Conservation (phyloP, 2,888 invertebrate species). For the Apantesis nais region DNA sequence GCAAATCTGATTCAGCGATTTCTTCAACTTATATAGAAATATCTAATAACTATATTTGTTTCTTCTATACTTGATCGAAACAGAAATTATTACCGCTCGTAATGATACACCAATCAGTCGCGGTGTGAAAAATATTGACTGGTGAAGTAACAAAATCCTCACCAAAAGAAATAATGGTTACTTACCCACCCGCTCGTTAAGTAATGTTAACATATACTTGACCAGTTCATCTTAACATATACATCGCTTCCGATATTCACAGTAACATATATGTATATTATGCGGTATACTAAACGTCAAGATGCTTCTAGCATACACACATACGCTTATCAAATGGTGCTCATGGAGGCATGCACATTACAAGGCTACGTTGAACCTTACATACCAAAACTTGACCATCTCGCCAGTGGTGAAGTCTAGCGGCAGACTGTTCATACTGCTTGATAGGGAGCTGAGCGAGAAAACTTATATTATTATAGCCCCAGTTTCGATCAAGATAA, state of each 20-base stretch:
- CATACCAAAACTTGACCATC: slow-evolving; percentile 79
- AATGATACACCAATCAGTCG: background rate
- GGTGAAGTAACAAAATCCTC: background rate
- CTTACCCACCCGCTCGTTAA: background rate
- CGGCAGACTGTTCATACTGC: slow-evolving; percentile 73
- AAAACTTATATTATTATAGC: slow-evolving; percentile 40
- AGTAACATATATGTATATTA: slow-evolving; percentile 3
- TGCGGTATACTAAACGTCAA: slow-evolving; percentile 20
- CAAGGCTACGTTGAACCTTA: slow-evolving; percentile 41
- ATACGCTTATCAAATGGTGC: slow-evolving; percentile 12
- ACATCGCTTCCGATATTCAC: background rate
- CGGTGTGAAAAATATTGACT: background rate
- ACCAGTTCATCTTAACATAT: background rate
- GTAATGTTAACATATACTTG: background rate
- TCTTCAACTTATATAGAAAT: too few relatives aligned
- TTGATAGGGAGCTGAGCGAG: slow-evolving; percentile 70
- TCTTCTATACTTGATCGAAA: too few relatives aligned
- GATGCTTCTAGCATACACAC: slow-evolving; percentile 11
- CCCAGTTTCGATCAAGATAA: background rate
- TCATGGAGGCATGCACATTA: slow-evolving; percentile 41
- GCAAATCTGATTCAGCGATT: background rate
- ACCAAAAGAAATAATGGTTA: background rate
- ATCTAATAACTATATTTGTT: too few relatives aligned
- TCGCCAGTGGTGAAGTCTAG: slow-evolving; percentile 74
- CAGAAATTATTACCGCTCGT: background rate